phyloP scores from a whole-genome alignment of 2,113 vertebrate genomes.

The Galbula dea region DNA sequence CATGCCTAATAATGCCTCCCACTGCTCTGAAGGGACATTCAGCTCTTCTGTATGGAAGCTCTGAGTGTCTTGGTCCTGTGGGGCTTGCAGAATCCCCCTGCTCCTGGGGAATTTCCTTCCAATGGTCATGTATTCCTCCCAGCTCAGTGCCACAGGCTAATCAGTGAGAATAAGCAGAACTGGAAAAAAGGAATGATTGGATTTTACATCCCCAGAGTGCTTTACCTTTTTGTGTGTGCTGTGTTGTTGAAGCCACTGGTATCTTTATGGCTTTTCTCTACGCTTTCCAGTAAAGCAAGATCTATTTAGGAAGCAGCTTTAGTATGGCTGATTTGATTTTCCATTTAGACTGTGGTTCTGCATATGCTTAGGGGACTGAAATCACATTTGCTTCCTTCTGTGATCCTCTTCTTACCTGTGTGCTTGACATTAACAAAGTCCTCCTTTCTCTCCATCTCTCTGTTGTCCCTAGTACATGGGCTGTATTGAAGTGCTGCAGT shows the following conservation, averaged over 20 bases:
- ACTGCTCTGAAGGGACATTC: neutral
- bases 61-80: rapidly evolving
- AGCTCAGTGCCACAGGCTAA: neutral
- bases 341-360: neutral
- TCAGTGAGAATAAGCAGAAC: neutral
- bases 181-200: neutral
- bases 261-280: constrained; percentile 7
- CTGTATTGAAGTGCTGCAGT: constrained; percentile 89
- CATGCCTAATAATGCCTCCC: neutral
- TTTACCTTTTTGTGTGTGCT: neutral
- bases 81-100: neutral
- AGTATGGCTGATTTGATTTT: constrained; percentile 11
- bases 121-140: neutral
- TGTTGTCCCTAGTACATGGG: constrained; percentile 82
- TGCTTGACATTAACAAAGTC: neutral
- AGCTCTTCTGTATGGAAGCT: neutral
- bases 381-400: constrained; percentile 9
- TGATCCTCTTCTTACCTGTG: neutral
- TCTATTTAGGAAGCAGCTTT: constrained; percentile 14
- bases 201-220: neutral
- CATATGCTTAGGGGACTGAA: neutral
- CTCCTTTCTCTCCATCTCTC: neutral
- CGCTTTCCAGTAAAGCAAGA: neutral
- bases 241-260: neutral
- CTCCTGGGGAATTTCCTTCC: neutral